Conservation (phyloP, 2,888 invertebrate species). For the Dicyrtomina minuta region DNA sequence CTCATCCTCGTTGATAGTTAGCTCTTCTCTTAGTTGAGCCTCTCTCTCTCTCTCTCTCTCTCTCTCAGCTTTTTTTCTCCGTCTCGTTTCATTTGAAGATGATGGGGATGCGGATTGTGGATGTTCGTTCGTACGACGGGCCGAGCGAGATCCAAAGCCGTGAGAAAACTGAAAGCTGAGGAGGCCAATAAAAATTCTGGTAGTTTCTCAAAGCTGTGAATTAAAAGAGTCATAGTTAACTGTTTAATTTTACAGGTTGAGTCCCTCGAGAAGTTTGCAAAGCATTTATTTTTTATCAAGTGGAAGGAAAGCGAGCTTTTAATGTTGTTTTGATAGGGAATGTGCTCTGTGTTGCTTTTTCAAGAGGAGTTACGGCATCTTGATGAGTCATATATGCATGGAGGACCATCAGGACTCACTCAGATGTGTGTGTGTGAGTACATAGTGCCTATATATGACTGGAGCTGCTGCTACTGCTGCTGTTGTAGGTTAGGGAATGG, state of each 20-base stretch:
- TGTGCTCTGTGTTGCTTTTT: slow-evolving; percentile 26
- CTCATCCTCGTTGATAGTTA: not conserved
- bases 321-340: slow-evolving; percentile 33
- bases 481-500: too few relatives aligned
- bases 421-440: too few relatives aligned
- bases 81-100: too few relatives aligned
- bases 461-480: not conserved
- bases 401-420: too few relatives aligned
- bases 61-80: not conserved
- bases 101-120: not conserved
- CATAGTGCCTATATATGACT: slow-evolving; percentile 12
- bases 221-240: slow-evolving; percentile 26
- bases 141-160: not conserved
- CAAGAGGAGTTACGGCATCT: slow-evolving; percentile 29
- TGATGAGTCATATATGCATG: slow-evolving; percentile 17
- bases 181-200: slow-evolving; percentile 21
- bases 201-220: slow-evolving; percentile 23
- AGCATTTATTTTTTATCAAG: slow-evolving; percentile 32
- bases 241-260: slow-evolving; percentile 30
- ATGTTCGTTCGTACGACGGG: not conserved
- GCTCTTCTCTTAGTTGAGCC: too few relatives aligned
- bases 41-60: not conserved
- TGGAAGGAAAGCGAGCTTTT: slow-evolving; percentile 30
- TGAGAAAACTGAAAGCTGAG: not conserved
- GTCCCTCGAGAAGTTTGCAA: slow-evolving; percentile 8